Conservation (phyloP, 2,113 vertebrate genomes). For the Chamaea fasciata region DNA sequence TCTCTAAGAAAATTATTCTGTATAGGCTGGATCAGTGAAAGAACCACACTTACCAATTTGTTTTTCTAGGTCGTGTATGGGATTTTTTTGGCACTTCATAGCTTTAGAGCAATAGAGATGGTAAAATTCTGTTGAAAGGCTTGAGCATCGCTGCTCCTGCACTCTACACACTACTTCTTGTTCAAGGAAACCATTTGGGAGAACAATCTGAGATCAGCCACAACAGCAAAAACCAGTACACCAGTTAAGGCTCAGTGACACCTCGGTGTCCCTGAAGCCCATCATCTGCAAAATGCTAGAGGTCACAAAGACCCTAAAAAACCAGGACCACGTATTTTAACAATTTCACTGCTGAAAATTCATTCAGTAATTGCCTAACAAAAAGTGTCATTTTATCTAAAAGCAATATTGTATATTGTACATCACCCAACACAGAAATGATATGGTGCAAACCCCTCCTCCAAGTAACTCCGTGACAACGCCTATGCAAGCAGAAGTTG, state of each 20-base stretch:
- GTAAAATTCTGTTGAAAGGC: conserved; percentile 5
- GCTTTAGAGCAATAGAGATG: neutral
- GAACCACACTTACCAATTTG: conserved; percentile 7
- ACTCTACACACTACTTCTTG: neutral
- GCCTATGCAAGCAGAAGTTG: neutral
- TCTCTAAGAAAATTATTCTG: conserved; percentile 30
- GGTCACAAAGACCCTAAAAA: neutral
- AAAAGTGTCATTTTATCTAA: neutral
- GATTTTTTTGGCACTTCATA: neutral
- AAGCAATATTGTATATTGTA: neutral
- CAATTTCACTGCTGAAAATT: neutral
- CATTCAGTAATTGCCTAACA: neutral
- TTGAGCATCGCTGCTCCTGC: neutral
- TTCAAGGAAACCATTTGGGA: conserved; percentile 13
- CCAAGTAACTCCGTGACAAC: neutral
- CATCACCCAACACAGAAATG: neutral
- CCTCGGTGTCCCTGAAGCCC: neutral
- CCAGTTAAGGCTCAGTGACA: neutral
- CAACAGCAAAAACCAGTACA: neutral
- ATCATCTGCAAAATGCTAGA: neutral
- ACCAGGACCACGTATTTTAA: neutral
- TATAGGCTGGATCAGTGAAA: neutral
- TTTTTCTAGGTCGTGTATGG: conserved; percentile 12
- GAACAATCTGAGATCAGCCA: neutral
- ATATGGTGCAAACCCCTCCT: neutral